Evolutionary conservation across 2,113 vertebrate species (phyloP), one percentile per base, ranked within the genome.

Genomic region (Pangasianodon hypophthalmus): DNA sequence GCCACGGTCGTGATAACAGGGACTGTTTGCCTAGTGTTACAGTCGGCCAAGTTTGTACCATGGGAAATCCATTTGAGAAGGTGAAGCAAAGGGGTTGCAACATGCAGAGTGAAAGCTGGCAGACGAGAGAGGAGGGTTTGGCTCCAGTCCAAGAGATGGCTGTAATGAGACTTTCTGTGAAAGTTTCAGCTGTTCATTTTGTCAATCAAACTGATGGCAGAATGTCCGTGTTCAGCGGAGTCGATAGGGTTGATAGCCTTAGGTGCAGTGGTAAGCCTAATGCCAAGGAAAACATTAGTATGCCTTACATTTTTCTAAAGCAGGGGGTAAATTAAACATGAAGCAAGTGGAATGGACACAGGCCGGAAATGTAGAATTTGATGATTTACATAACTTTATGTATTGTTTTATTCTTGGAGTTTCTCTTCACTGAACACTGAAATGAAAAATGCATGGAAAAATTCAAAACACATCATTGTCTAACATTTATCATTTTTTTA

Each of bases 1-100:
- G 86, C 85, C 79, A 88, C 54, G 84, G 93, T 96, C 90, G 95
- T 94, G 94, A 96, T 94, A 95, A 95, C 95, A 96, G 93, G 90
- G 92, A 81, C 91, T 96, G 95, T 96, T 95, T 95, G 91, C 91
- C 94, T 96, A 95, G 93, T 89, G 93, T 95, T 96, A 91, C 90
- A 91, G 87, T 86, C 58, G 89, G 80, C 82, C 82, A 80, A 87
- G 67, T 37, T 44, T 90, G 92, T 92, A 92, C 89, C 90, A 90
- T 75, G 91, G 92, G 92, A 92, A 94, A 92, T 93, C 79, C 84
- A 92, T 91, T 62, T 91, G 93, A 91, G 91, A 81, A 88, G 88
- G 89, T 92, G 93, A 95, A 95, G 91, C 91, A 85, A 93, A 44
- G 67, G 26, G 91, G 93, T 91, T 14, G 86, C 91, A 91, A 82